phyloP scores from a whole-genome alignment of 2,888 invertebrate genomes.

The Auanema freiburgensis region DNA sequence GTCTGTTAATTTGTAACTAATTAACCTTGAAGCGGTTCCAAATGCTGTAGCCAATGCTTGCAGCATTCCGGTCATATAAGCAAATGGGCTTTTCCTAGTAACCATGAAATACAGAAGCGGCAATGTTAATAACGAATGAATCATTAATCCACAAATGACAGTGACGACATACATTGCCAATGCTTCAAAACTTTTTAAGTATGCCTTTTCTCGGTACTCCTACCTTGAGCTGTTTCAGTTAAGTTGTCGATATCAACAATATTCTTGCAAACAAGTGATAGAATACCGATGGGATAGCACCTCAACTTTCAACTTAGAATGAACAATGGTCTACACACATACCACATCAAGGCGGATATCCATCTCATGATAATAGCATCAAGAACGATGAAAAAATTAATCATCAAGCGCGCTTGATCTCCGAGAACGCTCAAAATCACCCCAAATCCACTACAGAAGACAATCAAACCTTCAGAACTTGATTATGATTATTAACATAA shows the following conservation, averaged over 20 bases:
- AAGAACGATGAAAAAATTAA: constrained; percentile 84
- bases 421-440: constrained; percentile 84
- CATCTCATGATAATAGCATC: constrained; percentile 89
- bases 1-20: no score
- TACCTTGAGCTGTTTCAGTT: constrained; percentile 71
- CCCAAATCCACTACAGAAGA: constrained; percentile 87
- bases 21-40: constrained; percentile 84
- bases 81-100: constrained; percentile 68
- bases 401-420: constrained; percentile 75
- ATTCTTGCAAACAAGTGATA: constrained; percentile 74
- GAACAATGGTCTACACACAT: constrained; percentile 12
- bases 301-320: constrained; percentile 63
- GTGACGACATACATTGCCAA: constrained; percentile 91
- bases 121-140: constrained; percentile 88
- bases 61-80: constrained; percentile 71
- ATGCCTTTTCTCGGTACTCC: not conserved
- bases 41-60: constrained; percentile 92
- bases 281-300: constrained; percentile 76
- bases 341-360: constrained; percentile 88
- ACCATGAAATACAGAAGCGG: constrained; percentile 83
- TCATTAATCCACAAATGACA: constrained; percentile 82
- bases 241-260: constrained; percentile 73
- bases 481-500: not conserved
- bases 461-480: constrained; percentile 82
- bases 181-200: constrained; percentile 63